phyloP scores from a whole-genome alignment of 2,888 invertebrate genomes.

The Nomada hirtipes region DNA sequence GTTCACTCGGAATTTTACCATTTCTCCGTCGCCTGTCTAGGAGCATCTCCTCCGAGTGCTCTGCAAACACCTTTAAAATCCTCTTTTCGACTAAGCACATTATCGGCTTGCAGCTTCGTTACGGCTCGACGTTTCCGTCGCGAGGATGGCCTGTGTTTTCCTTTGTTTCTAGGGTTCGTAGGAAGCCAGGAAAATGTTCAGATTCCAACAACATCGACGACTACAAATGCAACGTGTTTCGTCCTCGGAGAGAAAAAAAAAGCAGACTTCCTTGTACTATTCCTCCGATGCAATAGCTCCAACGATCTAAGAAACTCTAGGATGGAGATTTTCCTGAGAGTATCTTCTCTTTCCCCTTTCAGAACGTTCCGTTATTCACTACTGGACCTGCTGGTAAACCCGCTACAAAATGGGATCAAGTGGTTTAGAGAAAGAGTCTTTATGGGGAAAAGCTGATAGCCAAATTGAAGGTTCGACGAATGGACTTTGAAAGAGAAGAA shows the following conservation, averaged over 20 bases:
- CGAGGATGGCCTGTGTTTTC: background rate
- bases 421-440: too few species aligned
- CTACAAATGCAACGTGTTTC: background rate
- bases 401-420: background rate
- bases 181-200: slow-evolving; percentile 26
- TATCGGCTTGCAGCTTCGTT: slow-evolving; percentile 66
- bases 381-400: background rate
- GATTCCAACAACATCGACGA: background rate
- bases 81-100: slow-evolving; percentile 64
- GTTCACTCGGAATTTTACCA: background rate
- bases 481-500: background rate
- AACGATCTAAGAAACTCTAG: too few species aligned
- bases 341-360: background rate
- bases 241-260: background rate
- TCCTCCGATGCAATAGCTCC: too few species aligned
- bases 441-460: background rate
- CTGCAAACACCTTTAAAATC: slow-evolving; percentile 37
- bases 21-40: slow-evolving; percentile 8
- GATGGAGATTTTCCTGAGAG: background rate
- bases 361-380: slow-evolving; percentile 14
- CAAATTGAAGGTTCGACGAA: background rate
- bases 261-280: too few species aligned
- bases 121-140: slow-evolving; percentile 48
- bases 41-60: background rate
- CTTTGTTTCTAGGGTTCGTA: slow-evolving; percentile 20